Evolutionary conservation across 2,888 invertebrate species (phyloP), one percentile per base, ranked within the genome.

Genomic region (Cephus runcator): DNA sequence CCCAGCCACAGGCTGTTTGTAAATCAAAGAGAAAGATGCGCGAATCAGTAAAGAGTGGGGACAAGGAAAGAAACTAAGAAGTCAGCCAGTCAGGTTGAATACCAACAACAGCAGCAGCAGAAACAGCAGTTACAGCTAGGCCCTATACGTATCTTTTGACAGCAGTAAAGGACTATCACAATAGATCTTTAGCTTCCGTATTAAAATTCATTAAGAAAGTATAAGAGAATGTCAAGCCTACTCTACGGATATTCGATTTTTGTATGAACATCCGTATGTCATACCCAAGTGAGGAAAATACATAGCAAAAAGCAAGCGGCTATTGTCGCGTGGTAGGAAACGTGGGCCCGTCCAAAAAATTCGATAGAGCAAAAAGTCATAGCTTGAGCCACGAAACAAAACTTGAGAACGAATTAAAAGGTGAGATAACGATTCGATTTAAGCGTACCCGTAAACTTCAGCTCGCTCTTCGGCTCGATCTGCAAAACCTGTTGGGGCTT

Each of bases 391-490:
- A 56, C 9, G 23, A 56, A 56, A 56, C 23, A 12, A 71, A 11
- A 34, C 12, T 34, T 36, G 36, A 34, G 11, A 30, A 71, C 31
- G 30, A 36, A 71, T 40, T 68, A 34, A 78, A 36, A 75, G 73
- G 34, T 33, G 56, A 75, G 69, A 80, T 73, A 75, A 83, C 79
- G 79, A 82, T 75, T 80, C 30, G 23, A 77, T 69, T 77, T 76
- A 40, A 79, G 92, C 95, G 95, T 93, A 97, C 98, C 97, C 94
- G 95, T 94, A 93, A 98, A 98, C 93, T 95, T 96, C 89, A 98
- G 94, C 93, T 97, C 98, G 93, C 94, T 94, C 93, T 95, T 95
- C 88, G 98, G 98, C 90, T 97, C 96, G 94, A 98, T 96, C 92
- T 94, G 93, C 92, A 98, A 93, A 92, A 97, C 94, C 92, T 96